Evolutionary conservation across 2,888 invertebrate species (phyloP).

Genomic region (Drosophila seclusa): DNA sequence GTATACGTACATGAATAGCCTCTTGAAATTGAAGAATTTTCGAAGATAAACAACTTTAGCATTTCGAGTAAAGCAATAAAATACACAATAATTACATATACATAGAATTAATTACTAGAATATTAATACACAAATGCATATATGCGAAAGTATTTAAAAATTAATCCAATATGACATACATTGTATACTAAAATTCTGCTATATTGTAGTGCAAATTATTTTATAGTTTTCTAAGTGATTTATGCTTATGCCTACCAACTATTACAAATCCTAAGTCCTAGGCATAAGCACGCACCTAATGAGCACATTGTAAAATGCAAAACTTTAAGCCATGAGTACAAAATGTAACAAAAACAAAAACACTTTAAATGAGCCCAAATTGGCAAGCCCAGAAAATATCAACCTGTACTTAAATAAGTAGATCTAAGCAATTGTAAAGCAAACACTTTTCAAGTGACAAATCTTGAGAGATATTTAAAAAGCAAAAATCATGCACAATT

Average conservation of each 20-base stretch:
- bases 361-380: slow-evolving; percentile 34
- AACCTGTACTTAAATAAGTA: slow-evolving; percentile 26
- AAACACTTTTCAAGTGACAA: slow-evolving; percentile 71
- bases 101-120: neutral
- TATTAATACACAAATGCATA: neutral
- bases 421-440: slow-evolving; percentile 64
- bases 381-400: slow-evolving; percentile 48
- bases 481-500: slow-evolving; percentile 56
- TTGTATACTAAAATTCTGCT: slow-evolving; percentile 39
- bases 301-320: slow-evolving; percentile 84
- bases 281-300: slow-evolving; percentile 67
- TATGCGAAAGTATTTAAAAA: neutral
- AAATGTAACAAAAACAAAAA: slow-evolving; percentile 55
- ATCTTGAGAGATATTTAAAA: neutral
- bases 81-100: slow-evolving; percentile 55
- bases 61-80: slow-evolving; percentile 64
- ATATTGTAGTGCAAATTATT: slow-evolving; percentile 37
- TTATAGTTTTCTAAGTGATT: slow-evolving; percentile 50
- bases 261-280: slow-evolving; percentile 55
- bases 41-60: slow-evolving; percentile 15
- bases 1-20: slow-evolving; percentile 72
- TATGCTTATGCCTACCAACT: slow-evolving; percentile 62
- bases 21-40: slow-evolving; percentile 66
- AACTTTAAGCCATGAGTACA: slow-evolving; percentile 83
- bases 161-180: neutral